Evolutionary conservation across 2,113 vertebrate genomes (phyloP), one percentile per base, ranked within the genome.

Genomic region (Noturus placidus): DNA sequence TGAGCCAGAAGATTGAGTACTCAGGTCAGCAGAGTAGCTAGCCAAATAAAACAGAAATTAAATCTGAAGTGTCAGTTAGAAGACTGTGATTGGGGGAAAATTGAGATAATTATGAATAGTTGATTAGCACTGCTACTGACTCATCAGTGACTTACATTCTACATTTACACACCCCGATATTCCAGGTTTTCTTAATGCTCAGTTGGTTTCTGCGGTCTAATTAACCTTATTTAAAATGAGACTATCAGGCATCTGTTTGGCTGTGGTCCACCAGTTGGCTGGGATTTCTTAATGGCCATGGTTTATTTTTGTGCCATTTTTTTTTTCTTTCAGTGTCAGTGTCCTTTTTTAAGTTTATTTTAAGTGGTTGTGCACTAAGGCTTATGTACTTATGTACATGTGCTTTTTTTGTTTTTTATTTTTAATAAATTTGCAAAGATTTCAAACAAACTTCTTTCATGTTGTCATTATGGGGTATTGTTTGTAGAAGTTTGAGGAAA

Each of bases 161-260:
- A 63, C 22, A 63, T 27, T 82, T 65, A n/a, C 6, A 83, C 22
- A 65, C 38, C 57, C 17, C 67, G 42, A 46, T 50, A 65, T 83
- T 83, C 59, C 81, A 65, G 25, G 7, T 65, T 65, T n/a, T 82
- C 35, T 25, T 42, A 57, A 82, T 63, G 30, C 35, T 82, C 63
- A 22, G 35, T 2, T 63, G 33, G 33, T 82, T 63, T 35, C 22
- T 63, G 42, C 3, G 13, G 56, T 82, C 57, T 63, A 61, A 63
- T 3, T 63, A 82, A 63, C 35, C 22, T 42, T 63, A 82, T 82
- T 63, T 63, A 63, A 61, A 82, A 82, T 82, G 10, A 25, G 33
- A 65, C 11, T 82, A 82, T 82, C 59, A 38, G 81, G 8, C 59
- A 83, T 65, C 81, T 65, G 27, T 59, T 65, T 83, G 25, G 81